Base-by-base conservation (phyloP, 2,888 invertebrate genomes). In the Sesia apiformis region DNA sequence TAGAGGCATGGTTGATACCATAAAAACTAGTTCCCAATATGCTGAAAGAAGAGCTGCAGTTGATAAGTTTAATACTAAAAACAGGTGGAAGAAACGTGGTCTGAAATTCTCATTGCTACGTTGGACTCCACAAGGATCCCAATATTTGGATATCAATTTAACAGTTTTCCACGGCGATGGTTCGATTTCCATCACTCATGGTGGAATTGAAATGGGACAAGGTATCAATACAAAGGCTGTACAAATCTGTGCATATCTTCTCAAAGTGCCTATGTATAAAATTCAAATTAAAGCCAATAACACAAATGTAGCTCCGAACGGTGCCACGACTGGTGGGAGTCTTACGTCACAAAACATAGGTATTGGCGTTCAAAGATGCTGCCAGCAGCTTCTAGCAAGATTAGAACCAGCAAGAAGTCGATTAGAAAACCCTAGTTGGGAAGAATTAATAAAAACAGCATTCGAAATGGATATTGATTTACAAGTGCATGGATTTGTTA, bases 11-110 rank as follows among this genome's bases (percentile, higher is more conserved):
- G 73, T 91, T n/a, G 74, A 87, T 0, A 88, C 90, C 39, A 60
- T 92, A 8, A 83, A 83, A 59, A 73, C 68, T 52, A 84, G 86
- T 58, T 82, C 90, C 0, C 83, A 92, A 50, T 91, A 90, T 59
- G 81, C 84, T 0, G 63, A 69, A 3, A 75, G 93, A 39, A 79
- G 78, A 59, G 65, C 65, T 52, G 78, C 72, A 3, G 81, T 92
- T 6, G 75, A 81, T 39, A 66, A 77, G 6, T 93, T 90, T 65
- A 93, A 93, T 66, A 66, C 76, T 39, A 52, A 86, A 56, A 94
- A 94, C 76, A 78, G 93, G 43, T 94, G 94, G 94, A 93, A 91
- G 66, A 95, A 95, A 74, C 90, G 90, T 52, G 94, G 93, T 0
- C 75, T 93, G 0, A 75, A 91, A 43, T 63, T 93, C n/a, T 84